Base-by-base conservation (phyloP, 2,888 invertebrate genomes). In the Lepetodrilus schrolli region DNA sequence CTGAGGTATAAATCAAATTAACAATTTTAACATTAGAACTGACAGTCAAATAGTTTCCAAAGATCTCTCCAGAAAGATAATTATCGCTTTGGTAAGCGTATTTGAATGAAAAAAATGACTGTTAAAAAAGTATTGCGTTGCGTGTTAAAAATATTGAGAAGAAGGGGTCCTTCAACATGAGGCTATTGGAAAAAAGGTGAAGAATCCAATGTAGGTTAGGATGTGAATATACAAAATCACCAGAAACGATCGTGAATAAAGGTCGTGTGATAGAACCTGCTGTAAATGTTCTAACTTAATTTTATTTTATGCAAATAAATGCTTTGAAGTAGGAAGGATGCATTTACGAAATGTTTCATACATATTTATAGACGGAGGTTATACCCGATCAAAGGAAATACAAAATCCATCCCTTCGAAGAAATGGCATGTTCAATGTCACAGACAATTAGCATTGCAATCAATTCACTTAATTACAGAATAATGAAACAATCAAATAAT, bases 31-130 rank as follows among this genome's bases (percentile, higher is more conserved):
- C 58, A 58, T 58, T 30, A 30, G 34, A 58, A 58, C 58, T 58
- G 58, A 58, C 58, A 58, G 58, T 4, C 58, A 58, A 58, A 30
- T 34, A 58, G 58, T 58, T 34, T 58, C 58, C 30, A 10, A 26
- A 58, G 58, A 58, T 58, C n/a, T 34, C 26, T 13, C 10, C 30
- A 58, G n/a, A 58, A 58, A 58, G 58, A 58, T 34, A 58, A 58
- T 58, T 58, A 58, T 30, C 58, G 58, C 58, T 21, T n/a, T 17
- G 34, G 58, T 58, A 58, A 58, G 34, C 34, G 58, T 34, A 30
- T 58, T 58, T 58, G 58, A 58, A 30, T 58, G 58, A 58, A 30
- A 58, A 58, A 30, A 58, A 34, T n/a, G n/a, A n/a, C n/a, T n/a
- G n/a, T n/a, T n/a, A 30, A 17, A 30, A 58, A 58, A 58, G 34